Base-by-base conservation (phyloP, 2,113 vertebrate genomes). In the Lates calcarifer region DNA sequence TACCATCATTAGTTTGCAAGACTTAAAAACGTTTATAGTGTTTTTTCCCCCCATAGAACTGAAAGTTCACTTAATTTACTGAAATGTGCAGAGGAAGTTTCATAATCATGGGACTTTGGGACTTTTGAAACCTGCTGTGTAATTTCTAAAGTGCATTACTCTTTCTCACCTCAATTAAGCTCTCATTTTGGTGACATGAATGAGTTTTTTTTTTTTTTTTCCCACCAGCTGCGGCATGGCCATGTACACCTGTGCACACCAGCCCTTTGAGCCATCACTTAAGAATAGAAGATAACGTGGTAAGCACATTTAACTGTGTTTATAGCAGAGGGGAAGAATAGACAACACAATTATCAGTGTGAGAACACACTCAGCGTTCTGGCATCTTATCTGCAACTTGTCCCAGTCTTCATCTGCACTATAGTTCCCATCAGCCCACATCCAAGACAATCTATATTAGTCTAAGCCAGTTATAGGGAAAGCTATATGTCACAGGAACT, bases 71-170 rank as follows among this genome's bases (percentile, higher is more conserved):
- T 10, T 13, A 24, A 61, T 69, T 39, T 20, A 35, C 26, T 74
- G 28, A 69, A 67, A 47, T 8, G 14, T n/a, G 11, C n/a, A 2
- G 57, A 70, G 78, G 74, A 86, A 88, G 74, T 88, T 88, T 79
- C 81, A 56, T 14, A 78, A 83, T 61, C 14, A 5, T 20, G 49
- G 31, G 72, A 33, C 28, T 64, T 10, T 45, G 22, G 14, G n/a
- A 65, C 79, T 82, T 85, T 74, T 71, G 74, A 82, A 84, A 86
- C 43, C 45, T 18, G 28, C 28, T 22, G 2, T 26, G 62, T 41
- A 24, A 61, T 55, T 73, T 84, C 62, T 64, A 43, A 62, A 60
- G 69, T 37, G 47, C 13, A 24, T 39, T 1, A 0, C 47, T 35
- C 47, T 37, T 61, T 35, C 20, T 10, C 55, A 13, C 29, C 4